phyloP scores from a whole-genome alignment of 1,140 invertebrate species.

The Maniola jurtina region DNA sequence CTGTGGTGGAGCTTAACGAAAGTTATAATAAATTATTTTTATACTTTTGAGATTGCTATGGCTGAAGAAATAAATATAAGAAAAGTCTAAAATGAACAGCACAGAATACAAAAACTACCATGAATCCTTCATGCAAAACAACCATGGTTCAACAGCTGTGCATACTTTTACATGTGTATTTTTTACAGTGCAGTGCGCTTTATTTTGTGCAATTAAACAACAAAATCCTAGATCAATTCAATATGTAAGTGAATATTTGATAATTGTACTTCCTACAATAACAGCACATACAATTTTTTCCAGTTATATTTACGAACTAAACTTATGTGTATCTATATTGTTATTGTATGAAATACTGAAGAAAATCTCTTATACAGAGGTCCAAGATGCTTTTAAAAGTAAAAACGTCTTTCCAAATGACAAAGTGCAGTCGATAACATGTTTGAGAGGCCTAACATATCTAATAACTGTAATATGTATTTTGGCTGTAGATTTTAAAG shows the following conservation, averaged over 20 bases:
- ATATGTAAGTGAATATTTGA: conserved; percentile 73
- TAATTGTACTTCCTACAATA: conserved; percentile 77
- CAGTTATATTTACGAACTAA: conserved; percentile 46
- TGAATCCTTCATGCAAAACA: conserved; percentile 74
- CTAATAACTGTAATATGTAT: conserved; percentile 90
- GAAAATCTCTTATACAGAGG: conserved; percentile 26
- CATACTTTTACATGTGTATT: conserved; percentile 64
- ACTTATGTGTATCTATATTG: conserved; percentile 39
- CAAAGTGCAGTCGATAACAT: conserved; percentile 81
- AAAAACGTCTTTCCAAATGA: conserved; percentile 45
- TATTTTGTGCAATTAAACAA: conserved; percentile 40
- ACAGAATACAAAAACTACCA: conserved; percentile 68
- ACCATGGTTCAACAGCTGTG: conserved; percentile 71
- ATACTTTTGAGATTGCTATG: too few relatives aligned
- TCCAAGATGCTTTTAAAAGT: conserved; percentile 28
- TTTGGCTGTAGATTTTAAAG: conserved; percentile 94
- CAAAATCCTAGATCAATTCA: conserved; percentile 24
- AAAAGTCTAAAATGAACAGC: conserved; percentile 40
- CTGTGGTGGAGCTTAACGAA: too few relatives aligned
- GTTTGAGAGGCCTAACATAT: conserved; percentile 85
- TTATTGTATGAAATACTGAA: conserved; percentile 48
- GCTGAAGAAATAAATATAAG: neutral
- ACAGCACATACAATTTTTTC: conserved; percentile 73
- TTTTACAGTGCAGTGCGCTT: conserved; percentile 59
- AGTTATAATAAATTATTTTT: too few relatives aligned